Conservation (phyloP, 2,113 vertebrate genomes). For the Deroptyus accipitrinus region DNA sequence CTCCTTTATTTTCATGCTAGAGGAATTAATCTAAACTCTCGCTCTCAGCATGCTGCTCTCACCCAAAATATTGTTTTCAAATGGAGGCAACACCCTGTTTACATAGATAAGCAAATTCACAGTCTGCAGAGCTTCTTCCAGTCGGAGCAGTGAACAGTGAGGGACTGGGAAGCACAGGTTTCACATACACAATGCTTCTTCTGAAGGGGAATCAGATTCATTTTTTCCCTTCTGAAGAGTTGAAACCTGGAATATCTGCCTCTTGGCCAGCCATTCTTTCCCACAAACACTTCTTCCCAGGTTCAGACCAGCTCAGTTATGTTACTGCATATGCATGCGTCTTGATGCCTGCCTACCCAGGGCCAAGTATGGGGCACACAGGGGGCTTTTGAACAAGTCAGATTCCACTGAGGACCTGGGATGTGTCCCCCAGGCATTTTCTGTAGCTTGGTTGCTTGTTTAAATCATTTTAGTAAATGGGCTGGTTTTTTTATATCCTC, state of each 20-base stretch:
- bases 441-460: background rate
- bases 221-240: background rate
- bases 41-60: slow-evolving; percentile 9
- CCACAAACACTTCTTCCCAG: background rate
- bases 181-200: slow-evolving; percentile 1
- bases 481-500: background rate
- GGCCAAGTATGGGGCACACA: background rate
- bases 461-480: background rate
- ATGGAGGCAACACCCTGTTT: slow-evolving; percentile 47
- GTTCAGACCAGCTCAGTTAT: background rate
- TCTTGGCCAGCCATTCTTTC: slow-evolving; percentile 9
- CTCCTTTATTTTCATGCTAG: background rate
- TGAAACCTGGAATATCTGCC: slow-evolving; percentile 46
- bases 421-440: fast-evolving
- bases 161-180: slow-evolving; percentile 18
- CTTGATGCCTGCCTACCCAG: background rate
- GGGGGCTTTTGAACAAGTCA: background rate
- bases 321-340: background rate
- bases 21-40: background rate
- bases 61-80: slow-evolving; percentile 48
- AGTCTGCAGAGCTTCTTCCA: slow-evolving; percentile 21
- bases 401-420: fast-evolving
- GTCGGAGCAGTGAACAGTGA: background rate
- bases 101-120: slow-evolving; percentile 54
- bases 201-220: background rate